A percentile compares a stretch with the other conserved stretches of the same genome.
These are phyloP conservation scores for Microvelia longipes DNA, from an alignment of 1,140 invertebrate genomes.

Conservation along the genomic window DNA sequence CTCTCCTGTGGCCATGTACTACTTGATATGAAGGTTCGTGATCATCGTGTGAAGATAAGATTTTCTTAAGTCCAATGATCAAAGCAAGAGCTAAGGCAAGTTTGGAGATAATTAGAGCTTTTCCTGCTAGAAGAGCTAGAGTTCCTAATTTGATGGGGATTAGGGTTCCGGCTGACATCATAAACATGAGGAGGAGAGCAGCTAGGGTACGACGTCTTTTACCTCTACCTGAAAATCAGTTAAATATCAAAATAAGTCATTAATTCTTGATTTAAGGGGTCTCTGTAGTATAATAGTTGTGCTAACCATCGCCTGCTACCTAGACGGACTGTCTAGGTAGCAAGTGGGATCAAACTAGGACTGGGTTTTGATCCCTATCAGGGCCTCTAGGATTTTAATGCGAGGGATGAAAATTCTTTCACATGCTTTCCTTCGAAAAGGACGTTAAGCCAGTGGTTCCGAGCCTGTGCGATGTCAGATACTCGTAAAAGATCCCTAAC, in stretches of 20 bases:
- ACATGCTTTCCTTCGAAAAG: too few relatives aligned
- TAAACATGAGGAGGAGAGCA: slow-evolving; percentile 53
- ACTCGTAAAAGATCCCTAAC: too few relatives aligned
- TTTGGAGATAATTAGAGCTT: slow-evolving; percentile 68
- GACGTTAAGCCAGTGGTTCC: too few relatives aligned
- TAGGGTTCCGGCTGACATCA: slow-evolving; percentile 59
- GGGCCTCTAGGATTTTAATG: too few relatives aligned
- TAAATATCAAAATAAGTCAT: neutral
- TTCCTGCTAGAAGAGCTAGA: slow-evolving; percentile 60
- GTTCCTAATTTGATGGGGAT: slow-evolving; percentile 62
- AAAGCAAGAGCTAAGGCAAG: slow-evolving; percentile 60
- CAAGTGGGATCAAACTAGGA: neutral
- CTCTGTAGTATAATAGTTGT: neutral
- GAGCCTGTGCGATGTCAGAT: too few relatives aligned
- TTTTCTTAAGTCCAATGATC: slow-evolving; percentile 68
- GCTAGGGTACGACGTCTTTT: slow-evolving; percentile 52
- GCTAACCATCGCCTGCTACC: neutral
- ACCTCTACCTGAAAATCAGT: slow-evolving; percentile 31
- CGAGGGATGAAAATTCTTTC: too few relatives aligned
- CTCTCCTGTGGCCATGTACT: slow-evolving; percentile 1
- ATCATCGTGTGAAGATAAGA: slow-evolving; percentile 34
- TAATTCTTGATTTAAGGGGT: neutral
- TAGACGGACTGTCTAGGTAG: neutral
- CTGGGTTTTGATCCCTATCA: neutral
- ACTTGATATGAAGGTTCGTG: slow-evolving; percentile 20